Percentiles rank a stretch among this genome's conserved stretches.
These are phyloP conservation scores for Physocephala rufipes DNA, from an alignment of 2,888 invertebrate species.

Conservation along the genomic window DNA sequence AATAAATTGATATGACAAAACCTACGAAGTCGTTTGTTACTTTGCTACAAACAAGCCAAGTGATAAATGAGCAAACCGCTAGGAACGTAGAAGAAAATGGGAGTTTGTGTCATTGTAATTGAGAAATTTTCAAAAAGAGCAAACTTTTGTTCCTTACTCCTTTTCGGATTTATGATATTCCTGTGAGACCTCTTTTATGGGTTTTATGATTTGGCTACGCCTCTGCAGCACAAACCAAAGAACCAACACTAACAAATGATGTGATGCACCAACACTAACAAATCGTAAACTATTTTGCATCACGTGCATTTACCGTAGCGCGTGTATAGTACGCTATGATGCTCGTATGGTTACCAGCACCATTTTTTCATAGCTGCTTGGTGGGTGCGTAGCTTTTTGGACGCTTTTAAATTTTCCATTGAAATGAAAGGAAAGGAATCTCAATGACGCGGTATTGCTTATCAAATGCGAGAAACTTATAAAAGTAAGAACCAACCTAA, in stretches of 20 bases:
- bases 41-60: conserved; percentile 6
- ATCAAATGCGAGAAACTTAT: conserved; percentile 22
- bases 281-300: conserved; percentile 26
- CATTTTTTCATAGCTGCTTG: no score
- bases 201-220: no score
- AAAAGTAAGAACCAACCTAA: conserved; percentile 19
- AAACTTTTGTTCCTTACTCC: no score
- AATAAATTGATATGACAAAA: conserved; percentile 37
- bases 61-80: background rate
- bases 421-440: background rate
- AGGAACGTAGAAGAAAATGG: background rate
- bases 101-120: no score
- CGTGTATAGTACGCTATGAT: background rate
- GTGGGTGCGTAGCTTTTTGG: conserved; percentile 21
- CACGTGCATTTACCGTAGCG: background rate
- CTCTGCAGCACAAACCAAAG: no score
- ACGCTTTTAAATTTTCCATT: conserved; percentile 5
- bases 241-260: no score
- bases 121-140: no score
- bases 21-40: conserved; percentile 17
- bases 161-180: no score
- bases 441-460: background rate
- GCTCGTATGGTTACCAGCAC: conserved; percentile 13
- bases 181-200: no score
- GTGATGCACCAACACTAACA: no score